Conservation (phyloP, 2,113 vertebrate species). For the Gallinago jamesoni region DNA sequence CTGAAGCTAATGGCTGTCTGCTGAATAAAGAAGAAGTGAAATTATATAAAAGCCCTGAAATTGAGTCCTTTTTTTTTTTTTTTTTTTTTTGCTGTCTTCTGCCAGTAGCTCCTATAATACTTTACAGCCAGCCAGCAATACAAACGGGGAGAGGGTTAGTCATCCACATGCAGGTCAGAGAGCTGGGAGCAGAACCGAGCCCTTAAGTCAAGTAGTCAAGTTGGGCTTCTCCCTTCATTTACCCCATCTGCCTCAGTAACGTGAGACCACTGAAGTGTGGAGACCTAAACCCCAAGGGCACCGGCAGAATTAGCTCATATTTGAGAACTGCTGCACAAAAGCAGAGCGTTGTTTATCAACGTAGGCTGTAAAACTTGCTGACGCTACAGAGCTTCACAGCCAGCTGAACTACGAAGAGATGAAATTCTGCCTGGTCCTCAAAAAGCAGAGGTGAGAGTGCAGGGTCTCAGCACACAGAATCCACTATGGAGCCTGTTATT, state of each 20-base stretch:
- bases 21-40: constrained; percentile 38
- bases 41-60: constrained; percentile 36
- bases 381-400: background rate
- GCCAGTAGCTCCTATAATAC: background rate
- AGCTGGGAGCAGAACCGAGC: background rate
- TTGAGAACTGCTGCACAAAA: constrained; percentile 22
- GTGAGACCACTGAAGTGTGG: constrained; percentile 34
- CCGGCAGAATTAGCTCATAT: constrained; percentile 15
- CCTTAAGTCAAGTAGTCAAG: constrained; percentile 30
- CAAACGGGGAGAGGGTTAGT: background rate
- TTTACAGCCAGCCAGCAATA: background rate
- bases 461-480: background rate
- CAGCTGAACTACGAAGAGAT: constrained; percentile 2
- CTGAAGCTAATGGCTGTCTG: constrained; percentile 46
- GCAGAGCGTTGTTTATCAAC: constrained; percentile 38
- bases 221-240: constrained; percentile 47
- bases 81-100: background rate
- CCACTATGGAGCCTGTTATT: background rate
- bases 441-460: constrained; percentile 9
- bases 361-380: constrained; percentile 41
- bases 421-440: constrained; percentile 24
- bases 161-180: constrained; percentile 7
- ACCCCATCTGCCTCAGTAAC: constrained; percentile 40
- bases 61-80: background rate
- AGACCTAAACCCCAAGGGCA: constrained; percentile 13